Conservation (phyloP, 2,797 vertebrate species). For the Sebastes ruberrimus region DNA sequence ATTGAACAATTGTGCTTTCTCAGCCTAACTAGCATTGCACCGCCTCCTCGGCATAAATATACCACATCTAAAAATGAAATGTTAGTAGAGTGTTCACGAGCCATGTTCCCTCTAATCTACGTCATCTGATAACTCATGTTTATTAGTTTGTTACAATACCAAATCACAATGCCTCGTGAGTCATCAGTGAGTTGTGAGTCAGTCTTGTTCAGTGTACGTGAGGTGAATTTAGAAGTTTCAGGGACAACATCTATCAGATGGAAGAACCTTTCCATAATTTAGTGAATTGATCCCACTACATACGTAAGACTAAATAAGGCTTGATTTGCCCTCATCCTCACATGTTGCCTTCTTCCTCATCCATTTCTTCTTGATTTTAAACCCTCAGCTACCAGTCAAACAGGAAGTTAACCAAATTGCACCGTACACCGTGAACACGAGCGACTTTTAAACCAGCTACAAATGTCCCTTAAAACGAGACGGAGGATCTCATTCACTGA, state of each 20-base stretch:
- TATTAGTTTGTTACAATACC: constrained; percentile 11
- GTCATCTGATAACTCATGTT: background rate
- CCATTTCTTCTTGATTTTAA: constrained; percentile 6
- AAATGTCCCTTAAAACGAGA: constrained; percentile 20
- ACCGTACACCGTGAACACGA: background rate
- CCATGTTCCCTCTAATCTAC: background rate
- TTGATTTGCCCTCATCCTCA: constrained; percentile 5
- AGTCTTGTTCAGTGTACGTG: background rate
- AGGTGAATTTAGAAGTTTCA: background rate
- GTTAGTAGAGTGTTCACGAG: background rate
- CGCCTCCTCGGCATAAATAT: too few relatives aligned
- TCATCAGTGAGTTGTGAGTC: constrained; percentile 11
- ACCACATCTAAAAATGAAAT: background rate
- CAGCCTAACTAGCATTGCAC: too few relatives aligned
- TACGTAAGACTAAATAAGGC: background rate
- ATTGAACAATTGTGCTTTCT: too few relatives aligned
- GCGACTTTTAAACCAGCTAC: background rate
- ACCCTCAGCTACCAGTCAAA: background rate
- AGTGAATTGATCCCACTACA: background rate
- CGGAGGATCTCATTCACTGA: constrained; percentile 21
- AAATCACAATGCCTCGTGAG: background rate
- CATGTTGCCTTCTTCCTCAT: background rate
- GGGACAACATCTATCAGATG: background rate
- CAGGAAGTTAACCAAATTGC: constrained; percentile 15
- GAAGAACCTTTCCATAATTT: background rate